phyloP scores from a whole-genome alignment of 2,888 invertebrate species.

The Zaprionus bogoriensis region DNA sequence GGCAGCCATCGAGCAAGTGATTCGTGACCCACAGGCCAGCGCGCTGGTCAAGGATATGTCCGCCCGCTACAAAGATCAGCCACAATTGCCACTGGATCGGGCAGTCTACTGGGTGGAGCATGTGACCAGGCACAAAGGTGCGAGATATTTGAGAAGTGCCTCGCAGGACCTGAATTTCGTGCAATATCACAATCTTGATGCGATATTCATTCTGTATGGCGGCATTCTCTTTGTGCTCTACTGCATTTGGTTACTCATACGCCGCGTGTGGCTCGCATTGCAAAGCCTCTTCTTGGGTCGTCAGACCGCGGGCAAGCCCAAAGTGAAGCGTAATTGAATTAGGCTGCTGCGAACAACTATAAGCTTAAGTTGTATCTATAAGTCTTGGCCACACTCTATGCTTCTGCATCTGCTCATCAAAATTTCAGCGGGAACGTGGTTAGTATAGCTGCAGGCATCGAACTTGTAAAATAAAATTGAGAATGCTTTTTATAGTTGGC shows the following conservation, averaged over 20 bases:
- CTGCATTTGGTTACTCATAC: constrained; percentile 37
- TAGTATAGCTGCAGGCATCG: constrained; percentile 24
- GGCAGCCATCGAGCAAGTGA: constrained; percentile 61
- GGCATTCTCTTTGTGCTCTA: constrained; percentile 53
- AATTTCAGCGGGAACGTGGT: constrained; percentile 28
- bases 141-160: constrained; percentile 77
- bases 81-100: constrained; percentile 71
- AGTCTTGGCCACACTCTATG: neutral
- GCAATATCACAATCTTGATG: constrained; percentile 80
- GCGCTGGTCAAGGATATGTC: constrained; percentile 65
- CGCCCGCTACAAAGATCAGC: constrained; percentile 77
- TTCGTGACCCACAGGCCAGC: constrained; percentile 55
- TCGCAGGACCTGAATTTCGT: constrained; percentile 78
- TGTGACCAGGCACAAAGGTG: constrained; percentile 78
- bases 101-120: constrained; percentile 82
- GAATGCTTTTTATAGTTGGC: constrained; percentile 57
- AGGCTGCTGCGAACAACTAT: neutral
- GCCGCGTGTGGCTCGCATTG: constrained; percentile 13
- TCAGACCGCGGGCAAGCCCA: constrained; percentile 19
- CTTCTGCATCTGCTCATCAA: constrained; percentile 25
- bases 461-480: constrained; percentile 65
- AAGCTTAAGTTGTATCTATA: neutral
- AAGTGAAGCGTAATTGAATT: constrained; percentile 46
- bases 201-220: constrained; percentile 69
- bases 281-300: constrained; percentile 29